phyloP scores from a whole-genome alignment of 2,113 vertebrate species.

The Lanius ludovicianus region DNA sequence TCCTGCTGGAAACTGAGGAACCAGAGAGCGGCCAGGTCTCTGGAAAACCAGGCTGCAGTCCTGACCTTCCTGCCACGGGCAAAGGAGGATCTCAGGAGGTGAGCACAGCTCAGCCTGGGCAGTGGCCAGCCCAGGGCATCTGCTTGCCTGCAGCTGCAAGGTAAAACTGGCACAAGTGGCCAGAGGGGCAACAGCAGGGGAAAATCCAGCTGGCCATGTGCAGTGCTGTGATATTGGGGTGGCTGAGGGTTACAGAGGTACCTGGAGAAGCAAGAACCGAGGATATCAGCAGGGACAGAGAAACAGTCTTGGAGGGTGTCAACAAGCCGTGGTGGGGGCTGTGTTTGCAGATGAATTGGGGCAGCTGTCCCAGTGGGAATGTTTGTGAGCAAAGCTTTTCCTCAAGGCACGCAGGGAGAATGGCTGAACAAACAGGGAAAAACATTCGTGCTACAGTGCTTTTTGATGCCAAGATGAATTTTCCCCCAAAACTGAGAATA shows the following conservation, averaged over 20 bases:
- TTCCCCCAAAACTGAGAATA: accelerated
- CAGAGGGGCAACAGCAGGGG: neutral
- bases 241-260: neutral
- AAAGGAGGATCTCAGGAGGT: neutral
- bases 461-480: neutral
- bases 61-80: neutral
- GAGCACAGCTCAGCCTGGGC: neutral
- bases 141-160: neutral
- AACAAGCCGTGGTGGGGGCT: neutral
- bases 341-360: neutral
- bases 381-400: neutral
- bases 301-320: neutral
- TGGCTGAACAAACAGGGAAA: neutral
- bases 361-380: neutral
- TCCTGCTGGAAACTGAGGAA: neutral
- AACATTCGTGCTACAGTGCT: neutral
- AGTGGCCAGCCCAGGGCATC: neutral
- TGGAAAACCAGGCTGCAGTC: neutral
- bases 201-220: neutral
- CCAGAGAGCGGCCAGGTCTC: neutral
- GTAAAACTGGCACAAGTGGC: neutral
- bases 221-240: neutral
- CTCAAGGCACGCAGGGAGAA: neutral
- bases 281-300: neutral
- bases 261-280: neutral